These are phyloP conservation scores for Serranus cabrilla DNA, from an alignment of 2,797 vertebrate species.

Conservation along the genomic window DNA sequence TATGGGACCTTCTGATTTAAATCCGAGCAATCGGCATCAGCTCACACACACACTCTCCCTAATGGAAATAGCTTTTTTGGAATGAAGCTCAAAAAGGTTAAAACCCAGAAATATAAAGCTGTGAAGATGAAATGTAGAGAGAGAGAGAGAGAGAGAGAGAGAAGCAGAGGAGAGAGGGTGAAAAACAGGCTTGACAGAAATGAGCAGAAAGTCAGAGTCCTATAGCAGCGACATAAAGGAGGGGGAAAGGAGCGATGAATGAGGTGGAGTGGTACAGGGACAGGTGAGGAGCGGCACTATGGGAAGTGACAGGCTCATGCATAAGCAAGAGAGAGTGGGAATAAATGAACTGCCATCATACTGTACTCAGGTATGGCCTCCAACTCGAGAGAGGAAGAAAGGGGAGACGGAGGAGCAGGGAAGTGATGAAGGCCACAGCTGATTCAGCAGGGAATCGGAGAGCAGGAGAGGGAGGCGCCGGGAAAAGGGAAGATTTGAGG, in stretches of 20 bases:
- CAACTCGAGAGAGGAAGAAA: conserved; percentile 27
- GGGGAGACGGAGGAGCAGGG: conserved; percentile 37
- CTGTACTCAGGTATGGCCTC: conserved; percentile 54
- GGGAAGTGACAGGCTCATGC: conserved; percentile 64
- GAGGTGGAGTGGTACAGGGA: conserved; percentile 38
- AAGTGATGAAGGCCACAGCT: conserved; percentile 51
- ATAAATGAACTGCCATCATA: conserved; percentile 52
- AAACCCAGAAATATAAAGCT: conserved; percentile 14
- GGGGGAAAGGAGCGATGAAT: conserved; percentile 26
- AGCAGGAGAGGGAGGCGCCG: neutral
- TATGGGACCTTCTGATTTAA: neutral
- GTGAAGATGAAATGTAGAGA: conserved; percentile 20
- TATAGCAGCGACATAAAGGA: conserved; percentile 34
- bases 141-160: neutral
- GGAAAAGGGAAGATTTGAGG: neutral
- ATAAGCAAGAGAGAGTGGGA: conserved; percentile 48
- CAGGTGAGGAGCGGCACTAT: conserved; percentile 41
- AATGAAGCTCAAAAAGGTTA: neutral
- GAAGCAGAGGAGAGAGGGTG: neutral
- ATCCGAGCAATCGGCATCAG: neutral
- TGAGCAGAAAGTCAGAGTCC: conserved; percentile 5
- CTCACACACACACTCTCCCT: neutral
- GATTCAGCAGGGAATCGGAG: conserved; percentile 49
- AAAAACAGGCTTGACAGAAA: conserved; percentile 40
- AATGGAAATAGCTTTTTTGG: neutral